phyloP scores from a whole-genome alignment of 2,113 vertebrate species.

The Oryctolagus cuniculus region mOryCun1.1 NC_091441.1:96943001-96943500 shows the following conservation, averaged over 20 bases:
- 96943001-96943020: neutral
- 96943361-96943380: neutral
- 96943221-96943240: neutral
- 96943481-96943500: conserved; percentile 91
- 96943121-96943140: neutral
- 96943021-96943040: accelerated
- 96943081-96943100: neutral
- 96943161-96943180: neutral
- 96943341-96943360: neutral
- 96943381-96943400: neutral
- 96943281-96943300: neutral
- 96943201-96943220: neutral
- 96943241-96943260: neutral
- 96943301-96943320: neutral
- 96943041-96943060: neutral
- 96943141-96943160: neutral
- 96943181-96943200: neutral
- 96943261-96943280: neutral
- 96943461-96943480: conserved; percentile 89
- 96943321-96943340: neutral
- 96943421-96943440: conserved; percentile 89
- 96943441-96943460: conserved; percentile 88
- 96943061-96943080: neutral
- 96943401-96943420: conserved; percentile 88
- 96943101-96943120: neutral